These are phyloP conservation scores for Poeciliopsis prolifica DNA, from an alignment of 2,113 vertebrate genomes.

Conservation along the genomic window DNA sequence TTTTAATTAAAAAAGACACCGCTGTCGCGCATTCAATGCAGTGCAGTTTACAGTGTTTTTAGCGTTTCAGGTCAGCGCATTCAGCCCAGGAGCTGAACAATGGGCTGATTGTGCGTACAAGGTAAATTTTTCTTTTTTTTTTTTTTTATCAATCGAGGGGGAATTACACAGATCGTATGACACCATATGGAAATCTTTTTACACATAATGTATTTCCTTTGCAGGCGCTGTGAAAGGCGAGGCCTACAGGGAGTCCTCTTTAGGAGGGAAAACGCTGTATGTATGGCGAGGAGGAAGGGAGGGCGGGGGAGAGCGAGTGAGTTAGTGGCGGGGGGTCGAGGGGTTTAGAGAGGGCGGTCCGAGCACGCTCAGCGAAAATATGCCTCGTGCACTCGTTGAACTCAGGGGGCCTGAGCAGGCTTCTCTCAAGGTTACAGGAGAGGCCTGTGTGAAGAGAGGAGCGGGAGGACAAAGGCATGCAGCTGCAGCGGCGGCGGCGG, in stretches of 20 bases:
- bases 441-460: conserved; percentile 65
- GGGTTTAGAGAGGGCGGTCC: conserved; percentile 79
- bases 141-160: conserved; percentile 69
- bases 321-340: conserved; percentile 4
- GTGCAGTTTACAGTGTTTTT: background rate
- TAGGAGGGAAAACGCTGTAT: conserved; percentile 72
- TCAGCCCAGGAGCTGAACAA: conserved; percentile 48
- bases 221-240: conserved; percentile 75
- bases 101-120: conserved; percentile 61
- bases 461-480: conserved; percentile 18
- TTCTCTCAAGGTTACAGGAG: conserved; percentile 83
- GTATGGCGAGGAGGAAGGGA: conserved; percentile 64
- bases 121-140: conserved; percentile 42
- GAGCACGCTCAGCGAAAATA: conserved; percentile 82
- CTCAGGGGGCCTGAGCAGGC: conserved; percentile 80
- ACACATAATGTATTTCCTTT: conserved; percentile 83
- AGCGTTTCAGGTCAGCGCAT: background rate
- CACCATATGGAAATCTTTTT: conserved; percentile 84
- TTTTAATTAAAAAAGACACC: background rate
- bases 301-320: conserved; percentile 10
- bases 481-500: conserved; percentile 42
- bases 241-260: conserved; percentile 79
- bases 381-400: conserved; percentile 85
- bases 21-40: background rate
- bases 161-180: conserved; percentile 81